Percentiles rank a stretch among this genome's conserved stretches.
Conservation (phyloP, 2,888 invertebrate genomes). For the Pandemis cinnamomeana region DNA sequence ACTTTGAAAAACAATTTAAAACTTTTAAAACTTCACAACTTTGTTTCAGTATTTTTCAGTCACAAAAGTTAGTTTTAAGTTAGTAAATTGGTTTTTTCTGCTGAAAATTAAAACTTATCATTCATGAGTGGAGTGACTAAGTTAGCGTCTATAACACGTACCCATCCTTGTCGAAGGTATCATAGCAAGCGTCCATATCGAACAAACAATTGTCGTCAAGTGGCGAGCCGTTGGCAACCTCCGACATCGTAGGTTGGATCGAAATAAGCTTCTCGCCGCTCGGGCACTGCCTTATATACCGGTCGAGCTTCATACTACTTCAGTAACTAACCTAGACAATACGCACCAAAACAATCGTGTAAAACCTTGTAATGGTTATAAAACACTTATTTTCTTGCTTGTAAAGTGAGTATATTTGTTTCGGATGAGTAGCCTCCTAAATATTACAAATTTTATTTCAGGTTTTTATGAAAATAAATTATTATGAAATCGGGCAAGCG, state of each 20-base stretch:
- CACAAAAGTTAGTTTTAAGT: not conserved
- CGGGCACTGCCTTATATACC: constrained; percentile 69
- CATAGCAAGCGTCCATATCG: constrained; percentile 96
- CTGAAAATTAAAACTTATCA: constrained; percentile 13
- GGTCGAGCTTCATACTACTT: constrained; percentile 69
- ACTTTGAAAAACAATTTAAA: constrained; percentile 13
- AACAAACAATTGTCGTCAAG: constrained; percentile 83
- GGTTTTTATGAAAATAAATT: constrained; percentile 43
- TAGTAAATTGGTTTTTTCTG: not conserved
- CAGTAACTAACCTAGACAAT: constrained; percentile 46
- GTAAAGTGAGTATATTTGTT: constrained; percentile 42
- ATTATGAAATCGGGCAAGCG: constrained; percentile 35
- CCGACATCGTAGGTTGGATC: constrained; percentile 78
- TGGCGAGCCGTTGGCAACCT: constrained; percentile 70
- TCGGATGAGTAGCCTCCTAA: not conserved
- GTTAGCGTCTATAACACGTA: constrained; percentile 73
- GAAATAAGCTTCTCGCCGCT: constrained; percentile 71
- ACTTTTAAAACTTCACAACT: constrained; percentile 26
- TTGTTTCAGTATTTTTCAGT: not conserved
- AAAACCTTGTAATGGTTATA: not conserved
- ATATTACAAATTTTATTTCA: constrained; percentile 32
- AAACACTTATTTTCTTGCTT: not conserved
- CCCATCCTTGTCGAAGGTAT: constrained; percentile 95
- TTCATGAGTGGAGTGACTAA: constrained; percentile 24
- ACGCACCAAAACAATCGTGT: constrained; percentile 24